phyloP scores from a whole-genome alignment of 2,113 vertebrate genomes.

The Setophaga petechia region DNA sequence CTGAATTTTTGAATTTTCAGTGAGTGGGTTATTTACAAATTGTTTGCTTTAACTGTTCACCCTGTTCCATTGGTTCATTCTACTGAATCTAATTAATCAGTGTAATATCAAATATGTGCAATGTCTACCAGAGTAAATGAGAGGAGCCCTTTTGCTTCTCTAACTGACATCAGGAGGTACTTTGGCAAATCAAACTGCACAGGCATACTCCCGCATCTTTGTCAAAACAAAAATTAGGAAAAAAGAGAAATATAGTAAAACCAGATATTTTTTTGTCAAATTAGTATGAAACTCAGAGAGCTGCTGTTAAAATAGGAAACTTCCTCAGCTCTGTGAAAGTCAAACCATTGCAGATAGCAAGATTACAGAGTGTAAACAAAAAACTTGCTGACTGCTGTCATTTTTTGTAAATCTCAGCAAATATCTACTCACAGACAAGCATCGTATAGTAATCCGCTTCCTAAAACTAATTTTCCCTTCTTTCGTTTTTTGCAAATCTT shows the following conservation, averaged over 20 bases:
- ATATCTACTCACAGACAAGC: neutral
- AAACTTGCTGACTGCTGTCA: neutral
- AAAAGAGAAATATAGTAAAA: neutral
- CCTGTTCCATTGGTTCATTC: neutral
- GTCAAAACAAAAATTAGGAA: neutral
- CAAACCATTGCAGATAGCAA: neutral
- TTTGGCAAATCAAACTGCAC: neutral
- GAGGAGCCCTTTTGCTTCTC: neutral
- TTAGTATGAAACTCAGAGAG: neutral
- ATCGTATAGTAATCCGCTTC: neutral
- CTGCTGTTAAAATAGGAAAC: neutral
- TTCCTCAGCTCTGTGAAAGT: neutral
- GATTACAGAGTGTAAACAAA: neutral
- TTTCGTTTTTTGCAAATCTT: neutral
- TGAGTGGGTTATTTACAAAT: neutral
- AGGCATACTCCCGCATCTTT: neutral
- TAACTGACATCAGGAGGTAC: neutral
- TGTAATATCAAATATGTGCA: neutral
- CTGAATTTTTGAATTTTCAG: neutral
- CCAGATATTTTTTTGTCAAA: neutral
- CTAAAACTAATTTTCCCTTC: neutral
- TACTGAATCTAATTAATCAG: neutral
- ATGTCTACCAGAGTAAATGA: neutral
- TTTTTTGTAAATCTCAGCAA: neutral
- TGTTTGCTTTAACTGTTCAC: neutral